Conservation (phyloP, 2,113 vertebrate species). For the Ammodytes dubius region DNA sequence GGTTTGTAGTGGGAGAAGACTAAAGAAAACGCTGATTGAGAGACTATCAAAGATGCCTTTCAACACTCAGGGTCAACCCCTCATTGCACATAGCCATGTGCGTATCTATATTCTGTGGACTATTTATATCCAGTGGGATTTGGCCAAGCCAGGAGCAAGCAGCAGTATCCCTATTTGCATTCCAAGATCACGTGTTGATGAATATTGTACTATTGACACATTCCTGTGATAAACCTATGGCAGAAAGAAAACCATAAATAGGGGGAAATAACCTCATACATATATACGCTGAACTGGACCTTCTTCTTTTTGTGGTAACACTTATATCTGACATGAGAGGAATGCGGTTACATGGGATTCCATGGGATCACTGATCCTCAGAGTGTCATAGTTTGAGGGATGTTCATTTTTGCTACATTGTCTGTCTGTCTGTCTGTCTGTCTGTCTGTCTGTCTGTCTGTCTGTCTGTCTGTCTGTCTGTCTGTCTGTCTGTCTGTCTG, state of each 20-base stretch:
- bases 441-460: no score
- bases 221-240: not conserved
- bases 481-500: no score
- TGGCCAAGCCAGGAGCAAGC: constrained; percentile 34
- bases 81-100: constrained; percentile 56
- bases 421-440: not conserved
- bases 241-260: not conserved
- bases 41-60: constrained; percentile 67
- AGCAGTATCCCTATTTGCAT: constrained; percentile 18
- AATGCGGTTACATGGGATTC: constrained; percentile 16
- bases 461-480: no score
- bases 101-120: constrained; percentile 64
- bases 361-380: not conserved
- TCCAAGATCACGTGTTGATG: constrained; percentile 23
- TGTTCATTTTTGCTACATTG: not conserved
- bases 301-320: not conserved
- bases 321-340: not conserved
- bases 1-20: constrained; percentile 30
- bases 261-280: not conserved
- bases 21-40: constrained; percentile 51
- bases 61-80: constrained; percentile 45
- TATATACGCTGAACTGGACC: not conserved
- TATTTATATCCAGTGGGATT: constrained; percentile 69
- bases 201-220: constrained; percentile 17
- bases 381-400: not conserved